Evolutionary conservation across 2,797 vertebrate genomes (phyloP), one percentile per base, ranked within the genome.

Genomic region (Myotis daubentonii): DNA sequence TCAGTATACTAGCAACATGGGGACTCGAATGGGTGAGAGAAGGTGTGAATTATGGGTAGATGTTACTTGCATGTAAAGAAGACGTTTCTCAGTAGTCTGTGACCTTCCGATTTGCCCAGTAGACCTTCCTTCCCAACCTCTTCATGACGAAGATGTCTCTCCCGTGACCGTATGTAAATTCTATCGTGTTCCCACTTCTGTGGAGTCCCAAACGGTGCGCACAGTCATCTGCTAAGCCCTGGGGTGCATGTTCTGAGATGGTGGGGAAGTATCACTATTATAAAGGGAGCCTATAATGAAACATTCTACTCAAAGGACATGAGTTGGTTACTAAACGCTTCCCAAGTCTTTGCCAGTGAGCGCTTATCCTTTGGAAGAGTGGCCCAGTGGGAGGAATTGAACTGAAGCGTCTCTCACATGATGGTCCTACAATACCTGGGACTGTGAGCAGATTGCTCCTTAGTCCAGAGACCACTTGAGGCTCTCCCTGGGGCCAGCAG

Each of bases 321-420:
- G 47, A 17, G 20, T 33, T 38, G 44, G 20, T 92, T 72, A 76
- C 71, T 49, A 68, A 57, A 87, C 81, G 8, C 65, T 94, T 86
- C 65, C 8, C 8, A 83, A 78, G 16, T 62, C 70, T 84, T 94
- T 95, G 44, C 65, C 93, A 74, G 60, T 70, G 10, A 93, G 3
- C 2, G 28, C 65, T 33, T 91, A n/a, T 79, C 47, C 53, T 84
- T 96, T 87, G 84, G 53, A 93, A 85, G 28, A 79, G 60, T 88
- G 44, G 75, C 8, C 30, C 51, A 55, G n/a, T 84, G 41, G 36
- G 8, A 47, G 20, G 20, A 91, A 86, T 11, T 78, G 75, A 75
- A 30, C 57, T 90, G 44, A 92, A 90, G 70, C 68, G 20, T 83
- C 25, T 19, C 38, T 65, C 53, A 41, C 7, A 0, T 68, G 19